These are phyloP conservation scores for Diphyllodes magnificus DNA, from an alignment of 2,113 vertebrate species.

Conservation along the genomic window DNA sequence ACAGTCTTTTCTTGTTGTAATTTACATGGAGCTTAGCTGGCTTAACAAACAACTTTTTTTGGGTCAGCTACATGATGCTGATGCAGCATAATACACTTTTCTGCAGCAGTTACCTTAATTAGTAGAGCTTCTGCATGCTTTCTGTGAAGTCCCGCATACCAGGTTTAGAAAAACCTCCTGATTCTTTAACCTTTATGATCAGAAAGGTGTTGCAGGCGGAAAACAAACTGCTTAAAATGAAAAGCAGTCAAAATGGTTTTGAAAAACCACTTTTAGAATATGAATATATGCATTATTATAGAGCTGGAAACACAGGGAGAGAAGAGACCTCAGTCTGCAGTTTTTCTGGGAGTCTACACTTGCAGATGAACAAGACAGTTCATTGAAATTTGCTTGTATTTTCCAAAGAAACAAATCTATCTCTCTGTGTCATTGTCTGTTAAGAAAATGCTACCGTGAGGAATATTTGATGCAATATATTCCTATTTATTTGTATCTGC, in stretches of 20 bases:
- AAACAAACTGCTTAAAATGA: not conserved
- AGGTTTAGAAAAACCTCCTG: not conserved
- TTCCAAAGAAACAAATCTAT: constrained; percentile 21
- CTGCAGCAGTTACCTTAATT: constrained; percentile 25
- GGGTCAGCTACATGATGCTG: constrained; percentile 5
- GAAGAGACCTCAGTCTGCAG: not conserved
- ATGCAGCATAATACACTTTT: not conserved
- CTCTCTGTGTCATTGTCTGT: constrained; percentile 14
- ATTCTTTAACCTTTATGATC: not conserved
- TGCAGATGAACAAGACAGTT: not conserved
- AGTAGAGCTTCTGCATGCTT: not conserved
- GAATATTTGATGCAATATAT: constrained; percentile 40
- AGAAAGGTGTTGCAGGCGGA: not conserved
- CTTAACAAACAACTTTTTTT: constrained; percentile 16
- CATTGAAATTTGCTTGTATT: not conserved
- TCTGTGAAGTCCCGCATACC: not conserved
- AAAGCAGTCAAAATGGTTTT: not conserved
- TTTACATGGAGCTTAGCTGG: not conserved
- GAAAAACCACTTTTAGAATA: not conserved
- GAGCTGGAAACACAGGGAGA: not conserved
- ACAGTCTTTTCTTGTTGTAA: not conserved
- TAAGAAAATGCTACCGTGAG: constrained; percentile 11
- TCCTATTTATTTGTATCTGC: constrained; percentile 16
- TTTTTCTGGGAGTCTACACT: not conserved
- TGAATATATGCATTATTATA: not conserved